Percentiles rank a stretch among this genome's conserved stretches.
phyloP scores from a whole-genome alignment of 2,113 vertebrate species.

The Rhinolophus ferrumequinum region DNA sequence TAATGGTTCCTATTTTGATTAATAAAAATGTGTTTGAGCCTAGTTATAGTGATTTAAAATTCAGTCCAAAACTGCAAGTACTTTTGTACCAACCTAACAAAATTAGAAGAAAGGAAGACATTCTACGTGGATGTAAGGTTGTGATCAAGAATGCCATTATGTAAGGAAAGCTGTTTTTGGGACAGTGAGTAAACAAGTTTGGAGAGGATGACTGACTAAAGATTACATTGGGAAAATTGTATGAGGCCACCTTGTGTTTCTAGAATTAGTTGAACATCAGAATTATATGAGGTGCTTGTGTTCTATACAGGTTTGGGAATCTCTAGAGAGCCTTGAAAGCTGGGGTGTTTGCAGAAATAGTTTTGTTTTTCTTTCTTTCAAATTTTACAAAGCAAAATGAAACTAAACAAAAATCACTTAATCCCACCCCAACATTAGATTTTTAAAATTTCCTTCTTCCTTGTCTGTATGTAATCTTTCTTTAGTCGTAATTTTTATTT shows the following conservation, averaged over 20 bases:
- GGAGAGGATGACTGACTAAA: neutral
- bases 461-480: neutral
- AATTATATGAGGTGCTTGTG: neutral
- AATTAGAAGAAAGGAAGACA: neutral
- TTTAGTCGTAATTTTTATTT: neutral
- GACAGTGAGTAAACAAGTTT: neutral
- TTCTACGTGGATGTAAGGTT: neutral
- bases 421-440: neutral
- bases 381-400: neutral
- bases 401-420: neutral
- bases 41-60: no score
- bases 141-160: neutral
- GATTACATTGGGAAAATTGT: neutral
- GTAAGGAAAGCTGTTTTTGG: neutral
- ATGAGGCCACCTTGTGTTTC: neutral
- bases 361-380: slow-evolving; percentile 14
- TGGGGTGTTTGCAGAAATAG: neutral
- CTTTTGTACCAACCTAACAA: neutral
- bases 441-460: neutral
- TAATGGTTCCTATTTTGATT: no score
- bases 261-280: neutral
- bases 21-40: no score
- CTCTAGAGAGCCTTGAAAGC: neutral
- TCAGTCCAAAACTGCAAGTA: no score
- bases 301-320: neutral